Evolutionary conservation across 2,888 invertebrate species (phyloP).

Genomic region (Drosophila prostipennis): DNA sequence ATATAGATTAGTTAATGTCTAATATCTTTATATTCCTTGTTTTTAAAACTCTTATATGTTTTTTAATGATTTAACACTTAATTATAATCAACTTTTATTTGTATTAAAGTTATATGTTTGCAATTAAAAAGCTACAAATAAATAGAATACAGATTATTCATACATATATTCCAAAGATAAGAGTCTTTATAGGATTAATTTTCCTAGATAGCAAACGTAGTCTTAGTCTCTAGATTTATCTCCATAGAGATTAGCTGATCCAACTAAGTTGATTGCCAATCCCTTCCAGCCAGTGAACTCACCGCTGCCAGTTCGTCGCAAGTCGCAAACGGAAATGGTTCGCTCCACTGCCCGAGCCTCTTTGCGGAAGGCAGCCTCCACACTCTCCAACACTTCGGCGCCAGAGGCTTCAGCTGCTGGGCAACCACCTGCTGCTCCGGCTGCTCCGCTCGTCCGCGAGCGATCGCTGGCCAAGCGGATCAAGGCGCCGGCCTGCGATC

Average conservation of each 20-base stretch:
- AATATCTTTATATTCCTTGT: too few species aligned
- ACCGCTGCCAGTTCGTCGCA: constrained; percentile 82
- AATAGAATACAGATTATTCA: too few species aligned
- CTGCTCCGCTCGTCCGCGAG: constrained; percentile 47
- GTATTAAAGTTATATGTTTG: too few species aligned
- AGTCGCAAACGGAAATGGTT: constrained; percentile 83
- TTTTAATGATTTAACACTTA: too few species aligned
- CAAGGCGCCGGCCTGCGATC: constrained; percentile 83
- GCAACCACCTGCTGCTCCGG: constrained; percentile 15
- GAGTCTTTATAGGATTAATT: not conserved
- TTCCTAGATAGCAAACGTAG: not conserved
- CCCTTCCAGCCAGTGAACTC: constrained; percentile 67
- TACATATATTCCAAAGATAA: not conserved
- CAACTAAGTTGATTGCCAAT: not conserved
- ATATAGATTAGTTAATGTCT: too few species aligned
- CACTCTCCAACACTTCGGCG: constrained; percentile 11
- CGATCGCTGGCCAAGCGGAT: constrained; percentile 67
- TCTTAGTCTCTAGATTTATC: not conserved
- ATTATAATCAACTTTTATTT: too few species aligned
- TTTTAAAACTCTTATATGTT: too few species aligned
- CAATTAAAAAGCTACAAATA: too few species aligned
- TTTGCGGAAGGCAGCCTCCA: constrained; percentile 46
- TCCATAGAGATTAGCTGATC: not conserved
- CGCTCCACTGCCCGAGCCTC: constrained; percentile 71
- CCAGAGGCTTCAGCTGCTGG: constrained; percentile 1